Evolutionary conservation across 2,113 vertebrate genomes (phyloP), one percentile per base, ranked within the genome.

Genomic region (Caranx ignobilis): DNA sequence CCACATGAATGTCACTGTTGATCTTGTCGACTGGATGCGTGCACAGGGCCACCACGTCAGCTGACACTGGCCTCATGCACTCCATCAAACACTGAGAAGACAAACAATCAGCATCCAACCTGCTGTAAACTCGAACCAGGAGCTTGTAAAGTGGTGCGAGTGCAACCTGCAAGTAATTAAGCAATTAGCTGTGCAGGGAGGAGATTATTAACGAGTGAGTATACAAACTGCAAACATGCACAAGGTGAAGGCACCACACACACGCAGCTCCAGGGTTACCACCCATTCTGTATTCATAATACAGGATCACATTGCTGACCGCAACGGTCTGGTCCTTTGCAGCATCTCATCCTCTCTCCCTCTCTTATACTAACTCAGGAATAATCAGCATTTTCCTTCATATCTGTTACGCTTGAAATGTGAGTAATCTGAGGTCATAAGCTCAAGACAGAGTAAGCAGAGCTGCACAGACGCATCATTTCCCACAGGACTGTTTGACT

Each of bases 81-180:
- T 52, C 13, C 11, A 68, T 50, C 2, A 13, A 32, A 59, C 39
- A 32, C 19, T 3, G 18, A 15, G 31, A 8, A 5, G 35, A 39
- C 21, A 7, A 15, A 11, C 3, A 47, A 47, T n/a, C 12, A 50
- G 32, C 79, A 63, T 31, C 35, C 41, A 34, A 3, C 41, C n/a
- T 45, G 4, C 6, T 59, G 41, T 54, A 41, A 70, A 83, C 41
- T 60, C 11, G 39, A 31, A 31, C 43, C 15, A 26, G 71, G 47
- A 71, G 59, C 78, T 79, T 9, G 47, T 82, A 59, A 80, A 83
- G 35, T 13, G 3, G 35, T 13, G 3, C 52, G 11, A 63, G 48
- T 39, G 34, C 63, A 45, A 88, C 54, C 81, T 80, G 81, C 80
- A 77, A 86, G 26, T 4, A 64, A 83, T 87, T 62, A 84, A 60